Percentiles rank a stretch among this genome's conserved stretches.
Evolutionary conservation across 2,797 vertebrate genomes (phyloP).

Genomic region (Scolopax rusticola): DNA sequence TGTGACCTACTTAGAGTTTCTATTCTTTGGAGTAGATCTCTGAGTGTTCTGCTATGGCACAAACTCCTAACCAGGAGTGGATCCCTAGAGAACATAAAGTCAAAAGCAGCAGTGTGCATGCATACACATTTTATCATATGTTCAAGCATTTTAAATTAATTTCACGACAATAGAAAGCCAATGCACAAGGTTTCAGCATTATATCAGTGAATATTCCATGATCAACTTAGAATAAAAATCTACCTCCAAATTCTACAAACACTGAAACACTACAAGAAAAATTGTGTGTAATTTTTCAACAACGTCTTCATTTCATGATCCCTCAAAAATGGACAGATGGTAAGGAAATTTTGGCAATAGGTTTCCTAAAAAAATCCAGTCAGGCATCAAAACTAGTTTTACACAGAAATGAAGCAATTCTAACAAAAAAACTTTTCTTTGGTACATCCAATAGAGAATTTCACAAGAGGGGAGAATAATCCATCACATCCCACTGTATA

Average conservation of each 20-base stretch:
- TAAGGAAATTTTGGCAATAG: not conserved
- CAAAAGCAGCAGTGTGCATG: not conserved
- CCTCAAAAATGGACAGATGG: not conserved
- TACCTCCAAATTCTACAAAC: not conserved
- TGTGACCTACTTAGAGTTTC: not conserved
- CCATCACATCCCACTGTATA: not conserved
- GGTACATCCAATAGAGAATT: not conserved
- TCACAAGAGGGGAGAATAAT: not conserved
- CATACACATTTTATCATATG: fast-evolving
- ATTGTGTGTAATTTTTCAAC: not conserved
- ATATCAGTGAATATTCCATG: not conserved
- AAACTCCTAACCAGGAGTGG: not conserved
- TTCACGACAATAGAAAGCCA: not conserved
- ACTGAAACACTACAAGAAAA: not conserved
- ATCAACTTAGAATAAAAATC: not conserved
- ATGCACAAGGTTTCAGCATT: not conserved
- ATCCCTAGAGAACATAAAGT: fast-evolving
- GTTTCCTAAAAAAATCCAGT: not conserved
- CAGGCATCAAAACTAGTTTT: not conserved
- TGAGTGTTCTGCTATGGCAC: not conserved
- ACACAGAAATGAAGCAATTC: not conserved
- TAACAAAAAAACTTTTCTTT: not conserved
- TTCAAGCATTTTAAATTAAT: not conserved
- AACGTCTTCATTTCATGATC: not conserved
- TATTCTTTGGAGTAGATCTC: not conserved